Evolutionary conservation across 2,797 vertebrate species (phyloP), one percentile per base, ranked within the genome.

Genomic region (Chaetodon trifasciatus): DNA sequence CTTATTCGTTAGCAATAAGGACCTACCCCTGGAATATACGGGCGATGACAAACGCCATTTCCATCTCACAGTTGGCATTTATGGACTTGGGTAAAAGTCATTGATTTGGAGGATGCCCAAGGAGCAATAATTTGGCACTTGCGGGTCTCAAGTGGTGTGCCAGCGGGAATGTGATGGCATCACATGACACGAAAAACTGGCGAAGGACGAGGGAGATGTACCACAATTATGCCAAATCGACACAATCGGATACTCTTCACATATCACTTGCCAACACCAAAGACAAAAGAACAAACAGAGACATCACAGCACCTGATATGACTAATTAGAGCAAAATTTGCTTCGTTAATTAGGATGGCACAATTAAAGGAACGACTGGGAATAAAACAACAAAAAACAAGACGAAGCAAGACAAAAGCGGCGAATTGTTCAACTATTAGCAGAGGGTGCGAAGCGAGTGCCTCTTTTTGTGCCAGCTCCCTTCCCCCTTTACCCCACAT

Each of bases 101-200:
- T 2, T 67, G 82, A 73, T 91, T 85, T 84, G 81, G 83, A 88
- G 80, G 83, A 92, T 79, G 81, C 82, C 88, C 81, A 84, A 84
- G 88, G 84, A 91, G 74, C 80, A 83, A 84, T 77, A 52, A 85
- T 74, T 71, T 75, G 74, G 76, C 74, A 81, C 82, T 79, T 81
- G 74, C 47, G 37, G 68, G 78, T 89, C 73, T 86, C 74, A 82
- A 87, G 86, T 76, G 61, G 76, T 79, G 70, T 96, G 95, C 96
- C 96, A 96, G 92, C 93, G 91, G 95, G 93, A 94, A 93, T 84
- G 81, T 74, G 92, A 95, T 93, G 96, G 96, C 96, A 98, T 96
- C 95, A 62, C 57, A 50, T 96, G 96, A 94, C 92, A 92, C 81
- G 90, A 95, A 95, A 21, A 95, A 94, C 95, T 90, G 86, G 89